Evolutionary conservation across 2,888 invertebrate species (phyloP).

Genomic region (Parnassius apollo): DNA sequence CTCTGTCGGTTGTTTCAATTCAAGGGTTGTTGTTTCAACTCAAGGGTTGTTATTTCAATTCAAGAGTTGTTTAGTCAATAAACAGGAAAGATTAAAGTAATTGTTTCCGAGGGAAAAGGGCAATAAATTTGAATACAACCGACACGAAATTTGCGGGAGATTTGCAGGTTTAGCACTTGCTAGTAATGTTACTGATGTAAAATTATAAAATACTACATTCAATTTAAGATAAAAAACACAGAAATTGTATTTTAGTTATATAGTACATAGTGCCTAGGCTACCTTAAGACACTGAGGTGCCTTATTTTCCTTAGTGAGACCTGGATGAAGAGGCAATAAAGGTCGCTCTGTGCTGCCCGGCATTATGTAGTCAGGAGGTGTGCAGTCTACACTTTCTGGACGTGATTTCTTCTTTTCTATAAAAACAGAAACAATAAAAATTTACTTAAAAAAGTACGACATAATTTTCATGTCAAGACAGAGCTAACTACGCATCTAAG

Average conservation of each 20-base stretch:
- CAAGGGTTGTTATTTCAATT: too few relatives aligned
- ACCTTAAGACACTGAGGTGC: conserved; percentile 93
- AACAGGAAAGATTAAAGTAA: too few relatives aligned
- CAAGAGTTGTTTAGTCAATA: too few relatives aligned
- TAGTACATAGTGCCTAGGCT: conserved; percentile 25
- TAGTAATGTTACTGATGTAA: not conserved
- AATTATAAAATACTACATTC: not conserved
- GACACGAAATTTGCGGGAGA: too few relatives aligned
- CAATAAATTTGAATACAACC: too few relatives aligned
- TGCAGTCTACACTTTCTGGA: conserved; percentile 96
- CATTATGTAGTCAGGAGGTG: conserved; percentile 97
- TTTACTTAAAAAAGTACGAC: not conserved
- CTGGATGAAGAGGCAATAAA: conserved; percentile 92
- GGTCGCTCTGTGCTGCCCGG: conserved; percentile 95
- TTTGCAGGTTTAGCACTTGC: too few relatives aligned
- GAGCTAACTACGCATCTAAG: too few relatives aligned
- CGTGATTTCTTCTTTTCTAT: conserved; percentile 93
- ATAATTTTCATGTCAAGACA: too few relatives aligned
- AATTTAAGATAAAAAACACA: not conserved
- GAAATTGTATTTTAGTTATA: not conserved
- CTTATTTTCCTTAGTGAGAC: conserved; percentile 92
- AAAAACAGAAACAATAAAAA: conserved; percentile 10
- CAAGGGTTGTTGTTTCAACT: too few relatives aligned
- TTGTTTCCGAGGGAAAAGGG: too few relatives aligned
- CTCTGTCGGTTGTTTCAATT: too few relatives aligned